phyloP scores from a whole-genome alignment of 2,797 vertebrate genomes.

The Brachyrhaphis roseni region DNA sequence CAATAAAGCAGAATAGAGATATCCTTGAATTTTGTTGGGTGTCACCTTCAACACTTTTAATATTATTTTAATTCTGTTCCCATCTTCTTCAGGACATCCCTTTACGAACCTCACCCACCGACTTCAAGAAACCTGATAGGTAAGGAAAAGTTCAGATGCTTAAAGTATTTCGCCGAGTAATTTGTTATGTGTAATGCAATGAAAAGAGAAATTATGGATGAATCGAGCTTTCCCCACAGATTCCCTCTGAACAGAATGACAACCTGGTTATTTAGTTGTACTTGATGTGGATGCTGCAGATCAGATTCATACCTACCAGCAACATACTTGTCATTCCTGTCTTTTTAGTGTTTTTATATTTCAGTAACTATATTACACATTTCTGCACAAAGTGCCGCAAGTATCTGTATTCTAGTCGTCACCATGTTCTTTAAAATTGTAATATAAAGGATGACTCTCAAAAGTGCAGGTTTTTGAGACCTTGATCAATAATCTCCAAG shows the following conservation, averaged over 20 bases:
- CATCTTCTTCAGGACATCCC: slow-evolving; percentile 86
- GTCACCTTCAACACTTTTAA: not conserved
- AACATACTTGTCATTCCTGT: slow-evolving; percentile 1
- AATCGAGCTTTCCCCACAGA: slow-evolving; percentile 5
- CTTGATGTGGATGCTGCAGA: not conserved
- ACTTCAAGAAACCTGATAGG: slow-evolving; percentile 86
- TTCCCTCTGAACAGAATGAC: not conserved
- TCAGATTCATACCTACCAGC: slow-evolving; percentile 12
- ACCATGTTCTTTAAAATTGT: not conserved
- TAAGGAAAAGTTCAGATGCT: slow-evolving; percentile 56
- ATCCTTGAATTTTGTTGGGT: not conserved
- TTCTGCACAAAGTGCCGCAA: not conserved
- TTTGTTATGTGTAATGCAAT: not conserved
- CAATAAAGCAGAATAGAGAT: not conserved
- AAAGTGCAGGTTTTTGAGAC: not conserved
- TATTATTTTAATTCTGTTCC: not conserved
- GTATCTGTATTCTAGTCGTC: not conserved
- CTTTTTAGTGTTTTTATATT: not conserved
- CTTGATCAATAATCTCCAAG: not conserved
- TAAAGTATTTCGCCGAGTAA: not conserved
- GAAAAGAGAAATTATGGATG: not conserved
- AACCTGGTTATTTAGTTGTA: slow-evolving; percentile 9
- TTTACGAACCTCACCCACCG: slow-evolving; percentile 74
- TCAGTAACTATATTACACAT: not conserved
- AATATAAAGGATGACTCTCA: not conserved